Conservation (phyloP, 2,113 vertebrate species). For the Albula goreensis region DNA sequence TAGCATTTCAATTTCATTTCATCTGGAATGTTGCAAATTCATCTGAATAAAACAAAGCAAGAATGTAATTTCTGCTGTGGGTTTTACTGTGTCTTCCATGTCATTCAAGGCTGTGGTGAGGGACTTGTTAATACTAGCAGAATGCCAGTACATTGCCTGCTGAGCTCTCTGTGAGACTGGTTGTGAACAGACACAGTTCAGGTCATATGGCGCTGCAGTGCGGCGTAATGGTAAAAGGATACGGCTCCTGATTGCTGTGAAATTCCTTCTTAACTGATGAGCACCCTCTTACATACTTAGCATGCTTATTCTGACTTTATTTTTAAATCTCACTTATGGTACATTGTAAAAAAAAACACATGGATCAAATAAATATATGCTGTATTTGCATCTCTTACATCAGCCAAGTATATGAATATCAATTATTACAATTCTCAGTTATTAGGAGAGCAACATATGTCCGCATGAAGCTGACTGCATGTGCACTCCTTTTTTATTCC, state of each 20-base stretch:
- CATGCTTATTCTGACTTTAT: constrained; percentile 21
- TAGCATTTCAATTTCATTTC: neutral
- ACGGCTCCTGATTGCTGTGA: constrained; percentile 45
- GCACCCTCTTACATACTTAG: constrained; percentile 12
- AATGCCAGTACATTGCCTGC: neutral
- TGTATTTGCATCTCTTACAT: neutral
- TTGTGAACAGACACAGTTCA: constrained; percentile 31
- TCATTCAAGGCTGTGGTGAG: neutral
- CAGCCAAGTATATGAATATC: too few relatives aligned
- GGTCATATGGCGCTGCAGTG: constrained; percentile 20
- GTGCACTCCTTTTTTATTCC: too few relatives aligned
- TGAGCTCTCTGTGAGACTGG: neutral
- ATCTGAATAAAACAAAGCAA: neutral
- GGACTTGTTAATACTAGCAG: neutral
- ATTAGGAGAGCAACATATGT: too few relatives aligned
- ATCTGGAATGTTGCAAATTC: neutral
- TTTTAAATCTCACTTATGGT: constrained; percentile 3
- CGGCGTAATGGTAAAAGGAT: constrained; percentile 62
- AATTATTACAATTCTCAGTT: too few relatives aligned
- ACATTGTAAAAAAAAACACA: neutral
- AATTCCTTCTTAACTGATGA: constrained; percentile 43
- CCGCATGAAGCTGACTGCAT: too few relatives aligned
- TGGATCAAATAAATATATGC: neutral
- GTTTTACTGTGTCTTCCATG: neutral
- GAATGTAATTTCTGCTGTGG: neutral